Evolutionary conservation across 2,888 invertebrate species (phyloP), one percentile per base, ranked within the genome.

Genomic region (Dendrolimus houi): DNA sequence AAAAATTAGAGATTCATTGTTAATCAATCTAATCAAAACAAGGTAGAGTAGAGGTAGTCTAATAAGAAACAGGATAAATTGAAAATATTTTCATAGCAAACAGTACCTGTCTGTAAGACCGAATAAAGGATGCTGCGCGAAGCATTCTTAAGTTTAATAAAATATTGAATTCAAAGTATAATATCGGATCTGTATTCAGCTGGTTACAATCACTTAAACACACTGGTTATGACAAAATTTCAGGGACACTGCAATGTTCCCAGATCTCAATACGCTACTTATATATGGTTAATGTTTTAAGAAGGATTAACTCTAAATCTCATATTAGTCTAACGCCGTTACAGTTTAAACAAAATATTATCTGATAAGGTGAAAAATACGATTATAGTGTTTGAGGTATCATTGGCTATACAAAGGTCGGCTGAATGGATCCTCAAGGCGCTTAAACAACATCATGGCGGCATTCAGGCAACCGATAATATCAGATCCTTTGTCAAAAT

Each of bases 51-150:
- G 29, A 29, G 29, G 29, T 3, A 29, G 29, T 29, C 29, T 29
- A 29, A 29, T 29, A 29, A 29, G 3, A 29, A 6, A 14, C 14
- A 14, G 14, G 14, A 14, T 14, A 29, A 29, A 29, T 29, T 29
- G 29, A 29, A 29, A 6, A 29, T 29, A 29, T 29, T 29, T 29
- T 29, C 29, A 29, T 29, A 6, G 2, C 29, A 29, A 29, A 29
- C 29, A 29, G 29, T 29, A 85, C 87, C 85, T 85, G 87, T 59
- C 83, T 78, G 69, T 85, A 87, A 62, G 76, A 79, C 75, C 85
- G 80, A 71, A 87, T 79, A 68, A 88, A 87, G 60, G 89, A 87
- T 59, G 89, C 82, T 52, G 85, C 88, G 59, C 89, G 88, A 66
- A 87, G 75, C 89, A 90, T 90, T 68, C 74, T 64, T 67, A 62